These are phyloP conservation scores for Clarias batrachus DNA, from an alignment of 2,113 vertebrate genomes.

Conservation along the genomic window DNA sequence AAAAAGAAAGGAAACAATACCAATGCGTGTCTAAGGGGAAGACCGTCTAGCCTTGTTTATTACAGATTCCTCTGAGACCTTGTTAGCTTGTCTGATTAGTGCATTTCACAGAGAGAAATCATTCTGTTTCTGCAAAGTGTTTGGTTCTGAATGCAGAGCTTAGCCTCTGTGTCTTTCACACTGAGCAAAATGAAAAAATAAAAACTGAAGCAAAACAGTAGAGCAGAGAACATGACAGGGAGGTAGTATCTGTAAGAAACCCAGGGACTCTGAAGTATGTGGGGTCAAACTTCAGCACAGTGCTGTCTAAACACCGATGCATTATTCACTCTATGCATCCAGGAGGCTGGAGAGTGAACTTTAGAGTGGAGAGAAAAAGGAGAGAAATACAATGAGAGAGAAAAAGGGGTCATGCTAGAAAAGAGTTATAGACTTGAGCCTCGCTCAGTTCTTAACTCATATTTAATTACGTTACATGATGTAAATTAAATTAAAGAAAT, in stretches of 20 bases:
- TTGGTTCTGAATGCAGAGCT: slow-evolving; percentile 47
- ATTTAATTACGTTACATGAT: too few relatives aligned
- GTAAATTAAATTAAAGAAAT: too few relatives aligned
- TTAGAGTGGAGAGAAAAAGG: slow-evolving; percentile 4
- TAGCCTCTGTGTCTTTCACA: slow-evolving; percentile 25
- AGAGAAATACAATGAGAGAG: neutral
- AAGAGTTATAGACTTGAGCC: neutral
- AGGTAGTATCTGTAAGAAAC: slow-evolving; percentile 25
- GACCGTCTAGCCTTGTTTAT: neutral
- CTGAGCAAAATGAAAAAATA: slow-evolving; percentile 3
- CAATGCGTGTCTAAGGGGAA: neutral
- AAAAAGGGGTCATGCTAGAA: neutral
- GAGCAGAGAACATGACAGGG: slow-evolving; percentile 64
- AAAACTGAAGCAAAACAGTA: slow-evolving; percentile 54
- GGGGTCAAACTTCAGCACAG: slow-evolving; percentile 26
- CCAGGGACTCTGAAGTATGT: slow-evolving; percentile 28
- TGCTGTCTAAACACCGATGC: slow-evolving; percentile 39
- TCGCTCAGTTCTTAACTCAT: neutral
- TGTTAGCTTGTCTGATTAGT: slow-evolving; percentile 1
- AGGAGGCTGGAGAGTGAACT: slow-evolving; percentile 35
- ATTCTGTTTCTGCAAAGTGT: neutral
- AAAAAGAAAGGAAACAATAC: neutral
- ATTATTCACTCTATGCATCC: slow-evolving; percentile 37
- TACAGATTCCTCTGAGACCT: neutral
- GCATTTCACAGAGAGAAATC: neutral